Evolutionary conservation across 2,113 vertebrate species (phyloP), one percentile per base, ranked within the genome.

Genomic region (Leiothrix lutea): DNA sequence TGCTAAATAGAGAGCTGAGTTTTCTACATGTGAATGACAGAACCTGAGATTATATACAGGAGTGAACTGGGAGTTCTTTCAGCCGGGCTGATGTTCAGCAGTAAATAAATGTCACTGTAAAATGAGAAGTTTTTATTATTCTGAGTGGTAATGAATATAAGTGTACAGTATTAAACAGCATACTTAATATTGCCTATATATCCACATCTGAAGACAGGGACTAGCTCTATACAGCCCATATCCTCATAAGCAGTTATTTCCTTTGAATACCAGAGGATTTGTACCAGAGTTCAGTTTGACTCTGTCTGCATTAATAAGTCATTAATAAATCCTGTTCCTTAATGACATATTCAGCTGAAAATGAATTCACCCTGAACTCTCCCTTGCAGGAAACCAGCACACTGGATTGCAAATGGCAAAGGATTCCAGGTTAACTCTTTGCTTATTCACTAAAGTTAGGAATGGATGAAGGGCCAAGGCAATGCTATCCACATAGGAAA

Each of bases 1-100:
- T 97, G 96, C 98, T 98, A 98, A 98, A 98, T 96, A 98, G 97
- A 98, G 98, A 98, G 97, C 97, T 97, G 97, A 97, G 97, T 95
- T 97, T 98, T 97, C 97, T 96, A 95, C 97, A 95, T 97, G 97
- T 97, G 98, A 98, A 98, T 98, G 98, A 97, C 97, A 98, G 97
- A 97, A 96, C 61, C 96, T 91, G 95, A 98, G 97, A 97, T 98
- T 98, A 94, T 96, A 96, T 77, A 91, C 80, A 90, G 89, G 77
- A 96, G 88, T 92, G 90, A 94, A 96, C 54, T 60, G 71, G 64
- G 97, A 98, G 92, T 97, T 97, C 94, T 86, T 94, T 94, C 56
- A 67, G 91, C 94, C 58, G 64, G 42, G 67, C 48, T 92, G 91
- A 94, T 87, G 89, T 92, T 88, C 19, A 5, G 65, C 12, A 35